Evolutionary conservation across 2,113 vertebrate species (phyloP).

Genomic region (Festucalex cinctus): DNA sequence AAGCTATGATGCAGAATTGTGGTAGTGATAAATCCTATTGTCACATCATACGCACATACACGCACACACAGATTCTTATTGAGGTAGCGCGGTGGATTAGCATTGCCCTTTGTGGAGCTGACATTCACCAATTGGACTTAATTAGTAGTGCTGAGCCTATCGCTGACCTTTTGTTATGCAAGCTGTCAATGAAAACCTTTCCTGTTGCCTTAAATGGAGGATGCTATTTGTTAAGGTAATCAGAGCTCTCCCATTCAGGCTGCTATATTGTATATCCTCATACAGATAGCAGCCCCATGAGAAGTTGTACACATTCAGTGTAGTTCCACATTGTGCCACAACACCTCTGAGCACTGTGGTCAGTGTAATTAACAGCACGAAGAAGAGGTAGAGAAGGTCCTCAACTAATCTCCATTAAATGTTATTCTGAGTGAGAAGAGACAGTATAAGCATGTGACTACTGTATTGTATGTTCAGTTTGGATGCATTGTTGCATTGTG

Average conservation of each 20-base stretch:
- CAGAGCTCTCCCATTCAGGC: conserved; percentile 38
- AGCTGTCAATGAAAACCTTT: conserved; percentile 77
- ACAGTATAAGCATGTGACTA: too few species aligned
- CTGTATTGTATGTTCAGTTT: too few species aligned
- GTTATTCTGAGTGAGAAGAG: too few species aligned
- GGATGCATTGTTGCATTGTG: too few species aligned
- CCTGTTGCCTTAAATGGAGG: conserved; percentile 70
- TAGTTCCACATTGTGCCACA: neutral
- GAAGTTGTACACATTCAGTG: neutral
- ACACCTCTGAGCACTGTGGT: neutral
- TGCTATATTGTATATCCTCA: conserved; percentile 1
- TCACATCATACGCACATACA: conserved; percentile 4
- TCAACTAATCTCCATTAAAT: neutral
- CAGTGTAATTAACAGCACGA: neutral
- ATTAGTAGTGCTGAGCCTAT: conserved; percentile 75
- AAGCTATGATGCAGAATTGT: neutral
- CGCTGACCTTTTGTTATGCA: conserved; percentile 74
- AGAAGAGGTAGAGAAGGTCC: neutral
- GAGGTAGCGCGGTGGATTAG: conserved; percentile 68
- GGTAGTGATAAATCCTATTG: neutral
- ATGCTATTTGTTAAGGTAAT: conserved; percentile 75
- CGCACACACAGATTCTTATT: conserved; percentile 35
- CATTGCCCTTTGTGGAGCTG: conserved; percentile 77
- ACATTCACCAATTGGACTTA: conserved; percentile 81
- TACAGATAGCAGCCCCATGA: too few species aligned